Base-by-base conservation (phyloP, 2,888 invertebrate genomes). In the Blastobasis adustella region DNA sequence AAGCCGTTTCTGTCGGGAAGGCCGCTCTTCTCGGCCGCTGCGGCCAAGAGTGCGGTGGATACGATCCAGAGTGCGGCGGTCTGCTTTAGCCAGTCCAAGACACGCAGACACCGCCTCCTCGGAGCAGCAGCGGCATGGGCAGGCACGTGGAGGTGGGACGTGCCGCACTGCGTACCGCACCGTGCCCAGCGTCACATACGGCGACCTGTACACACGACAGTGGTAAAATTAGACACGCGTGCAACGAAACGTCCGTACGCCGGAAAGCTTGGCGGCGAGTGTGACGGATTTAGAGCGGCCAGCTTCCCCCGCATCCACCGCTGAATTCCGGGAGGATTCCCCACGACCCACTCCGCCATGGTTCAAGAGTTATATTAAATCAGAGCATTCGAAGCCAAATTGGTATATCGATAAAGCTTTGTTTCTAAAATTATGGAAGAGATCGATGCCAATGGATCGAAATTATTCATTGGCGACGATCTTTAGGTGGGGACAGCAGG, bases 21-120 rank as follows among this genome's bases (percentile, higher is more conserved):
- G 82, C 77, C 83, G 82, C 76, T 85, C 84, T 79, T 84, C 82
- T 73, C 84, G 80, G 71, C 82, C 74, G 76, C 83, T 82, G 78
- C 84, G 83, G 77, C 91, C 93, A 89, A 93, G 92, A 79, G 94
- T 93, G 82, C 93, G 93, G 76, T 94, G 94, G 83, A 95, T 90
- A 67, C 95, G 94, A 90, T 95, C 95, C 93, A 95, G 93, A 79
- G 93, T 93, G 91, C 92, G 92, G 82, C 84, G 82, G 71, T 85
- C 86, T 67, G 84, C 84, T 77, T 80, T 78, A 71, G 82, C 83
- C 79, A 85, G 87, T 76, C 81, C 82, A 71, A 84, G 83, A 82
- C 87, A 87, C 76, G 84, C 86, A 75, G 85, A 85, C 76, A 83
- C 77, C 80, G 83, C 87, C 81, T 87, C 89, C 79, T 87, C 88